Evolutionary conservation across 2,797 vertebrate genomes (phyloP).

Genomic region (Monodelphis domestica): DNA sequence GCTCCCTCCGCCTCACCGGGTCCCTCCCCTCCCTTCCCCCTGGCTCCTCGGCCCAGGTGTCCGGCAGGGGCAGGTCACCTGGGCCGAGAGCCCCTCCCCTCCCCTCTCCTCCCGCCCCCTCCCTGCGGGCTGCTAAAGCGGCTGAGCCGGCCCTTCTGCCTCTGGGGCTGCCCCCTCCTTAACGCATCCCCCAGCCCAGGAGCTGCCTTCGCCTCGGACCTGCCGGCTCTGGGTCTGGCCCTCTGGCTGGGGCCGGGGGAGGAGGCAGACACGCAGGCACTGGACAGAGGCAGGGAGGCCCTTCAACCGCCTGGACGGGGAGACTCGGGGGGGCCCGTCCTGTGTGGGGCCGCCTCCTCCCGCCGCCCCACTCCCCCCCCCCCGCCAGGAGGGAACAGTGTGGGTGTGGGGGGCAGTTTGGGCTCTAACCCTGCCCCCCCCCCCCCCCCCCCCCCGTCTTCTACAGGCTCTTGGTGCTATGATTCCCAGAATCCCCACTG

Average conservation of each 20-base stretch:
- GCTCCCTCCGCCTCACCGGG: background rate
- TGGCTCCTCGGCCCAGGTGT: background rate
- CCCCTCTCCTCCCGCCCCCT: background rate
- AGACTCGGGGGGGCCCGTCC: too few relatives aligned
- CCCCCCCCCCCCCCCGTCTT: constrained; percentile 34
- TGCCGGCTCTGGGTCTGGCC: background rate
- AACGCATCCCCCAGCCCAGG: background rate
- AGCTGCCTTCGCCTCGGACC: background rate
- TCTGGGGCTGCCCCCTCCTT: background rate
- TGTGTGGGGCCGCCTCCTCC: background rate
- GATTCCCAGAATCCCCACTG: constrained; percentile 80
- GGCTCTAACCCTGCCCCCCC: background rate
- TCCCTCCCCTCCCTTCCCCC: background rate
- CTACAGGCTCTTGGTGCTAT: constrained; percentile 79
- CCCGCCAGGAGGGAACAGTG: background rate
- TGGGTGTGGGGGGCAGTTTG: background rate
- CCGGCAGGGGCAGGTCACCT: too few relatives aligned
- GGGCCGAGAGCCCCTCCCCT: background rate
- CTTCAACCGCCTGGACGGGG: too few relatives aligned
- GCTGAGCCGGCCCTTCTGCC: background rate
- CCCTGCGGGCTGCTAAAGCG: too few relatives aligned
- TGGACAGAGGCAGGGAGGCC: background rate
- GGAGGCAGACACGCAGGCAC: background rate
- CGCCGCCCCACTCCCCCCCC: too few relatives aligned
- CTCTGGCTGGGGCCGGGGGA: too few relatives aligned